Conservation (phyloP, 2,113 vertebrate species). For the Myrmophylax atrothorax region DNA sequence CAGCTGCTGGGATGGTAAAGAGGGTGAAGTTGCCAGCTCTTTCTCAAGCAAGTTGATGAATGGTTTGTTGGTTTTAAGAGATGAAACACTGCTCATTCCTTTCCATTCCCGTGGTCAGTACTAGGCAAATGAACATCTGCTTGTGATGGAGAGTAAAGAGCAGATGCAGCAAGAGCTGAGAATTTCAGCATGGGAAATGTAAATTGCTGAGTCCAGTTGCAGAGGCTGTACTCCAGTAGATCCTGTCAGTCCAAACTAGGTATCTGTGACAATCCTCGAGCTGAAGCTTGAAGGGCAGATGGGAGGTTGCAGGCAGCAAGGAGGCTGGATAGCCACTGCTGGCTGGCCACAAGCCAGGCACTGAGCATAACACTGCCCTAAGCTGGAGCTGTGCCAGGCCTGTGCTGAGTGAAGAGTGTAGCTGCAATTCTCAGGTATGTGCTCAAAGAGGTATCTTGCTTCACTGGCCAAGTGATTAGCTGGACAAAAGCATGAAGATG, state of each 20-base stretch:
- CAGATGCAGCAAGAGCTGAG: background rate
- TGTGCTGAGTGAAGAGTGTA: fast-evolving
- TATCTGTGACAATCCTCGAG: background rate
- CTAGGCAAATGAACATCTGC: background rate
- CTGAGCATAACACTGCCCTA: fast-evolving
- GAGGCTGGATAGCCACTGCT: background rate
- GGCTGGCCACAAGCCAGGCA: background rate
- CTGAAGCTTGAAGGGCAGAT: background rate
- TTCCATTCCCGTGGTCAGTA: background rate
- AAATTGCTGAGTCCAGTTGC: background rate
- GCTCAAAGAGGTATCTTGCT: background rate
- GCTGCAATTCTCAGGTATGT: background rate
- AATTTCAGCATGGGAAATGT: background rate
- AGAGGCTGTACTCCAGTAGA: background rate
- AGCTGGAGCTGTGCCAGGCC: background rate
- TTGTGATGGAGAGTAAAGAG: background rate
- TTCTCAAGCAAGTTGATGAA: background rate
- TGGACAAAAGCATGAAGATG: background rate
- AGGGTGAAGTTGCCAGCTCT: background rate
- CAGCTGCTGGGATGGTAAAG: background rate
- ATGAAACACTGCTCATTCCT: background rate
- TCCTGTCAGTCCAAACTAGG: background rate
- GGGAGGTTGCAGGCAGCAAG: background rate
- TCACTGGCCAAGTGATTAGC: background rate
- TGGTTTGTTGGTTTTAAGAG: background rate